Percentiles rank a stretch among this genome's conserved stretches.
These are phyloP conservation scores for Calameuta pallipes DNA, from an alignment of 2,888 invertebrate genomes.

Conservation along the genomic window DNA sequence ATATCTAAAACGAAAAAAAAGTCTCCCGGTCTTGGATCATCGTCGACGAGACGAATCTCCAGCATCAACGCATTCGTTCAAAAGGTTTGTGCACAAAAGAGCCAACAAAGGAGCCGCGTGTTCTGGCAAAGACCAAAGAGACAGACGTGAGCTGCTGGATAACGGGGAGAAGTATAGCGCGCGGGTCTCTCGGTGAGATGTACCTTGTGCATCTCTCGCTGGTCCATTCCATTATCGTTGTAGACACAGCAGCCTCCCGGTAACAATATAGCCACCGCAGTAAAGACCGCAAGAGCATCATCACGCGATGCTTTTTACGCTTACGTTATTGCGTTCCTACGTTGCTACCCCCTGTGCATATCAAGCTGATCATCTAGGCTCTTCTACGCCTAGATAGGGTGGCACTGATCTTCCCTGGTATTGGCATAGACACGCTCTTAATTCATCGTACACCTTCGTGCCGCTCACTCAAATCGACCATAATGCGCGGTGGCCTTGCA, in stretches of 20 bases:
- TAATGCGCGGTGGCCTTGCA: neutral
- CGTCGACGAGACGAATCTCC: neutral
- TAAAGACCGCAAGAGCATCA: neutral
- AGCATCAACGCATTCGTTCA: constrained; percentile 1
- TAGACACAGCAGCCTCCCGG: neutral
- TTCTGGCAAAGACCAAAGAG: constrained; percentile 18
- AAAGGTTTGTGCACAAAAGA: constrained; percentile 7
- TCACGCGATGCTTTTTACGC: neutral
- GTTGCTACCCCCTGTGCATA: neutral
- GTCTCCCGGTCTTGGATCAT: neutral
- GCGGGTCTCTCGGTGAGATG: neutral
- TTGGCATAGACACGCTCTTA: neutral
- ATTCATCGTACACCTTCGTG: neutral
- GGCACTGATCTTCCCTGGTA: neutral
- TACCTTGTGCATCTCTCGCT: constrained; percentile 3
- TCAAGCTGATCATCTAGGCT: neutral
- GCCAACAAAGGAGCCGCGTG: constrained; percentile 16
- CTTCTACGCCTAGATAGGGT: neutral
- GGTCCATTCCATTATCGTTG: constrained; percentile 20
- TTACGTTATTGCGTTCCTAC: neutral
- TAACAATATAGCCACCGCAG: neutral
- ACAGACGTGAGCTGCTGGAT: constrained; percentile 2
- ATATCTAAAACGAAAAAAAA: too few species aligned
- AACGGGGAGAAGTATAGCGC: neutral
- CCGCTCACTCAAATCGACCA: neutral